phyloP scores from a whole-genome alignment of 2,113 vertebrate species.

The Laterallus jamaicensis region DNA sequence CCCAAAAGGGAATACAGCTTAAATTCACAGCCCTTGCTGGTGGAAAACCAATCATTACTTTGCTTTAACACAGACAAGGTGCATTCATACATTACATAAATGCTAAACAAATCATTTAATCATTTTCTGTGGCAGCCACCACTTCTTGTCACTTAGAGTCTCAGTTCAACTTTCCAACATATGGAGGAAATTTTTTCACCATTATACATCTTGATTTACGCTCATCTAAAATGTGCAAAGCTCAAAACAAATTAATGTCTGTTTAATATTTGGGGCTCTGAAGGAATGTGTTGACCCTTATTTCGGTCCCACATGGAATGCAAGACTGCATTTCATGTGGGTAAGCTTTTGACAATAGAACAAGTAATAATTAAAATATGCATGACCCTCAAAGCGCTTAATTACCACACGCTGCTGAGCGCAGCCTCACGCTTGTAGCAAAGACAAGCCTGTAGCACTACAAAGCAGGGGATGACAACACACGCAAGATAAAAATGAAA shows the following conservation, averaged over 20 bases:
- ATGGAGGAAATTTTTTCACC: background rate
- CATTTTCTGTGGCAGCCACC: constrained; percentile 6
- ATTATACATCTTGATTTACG: background rate
- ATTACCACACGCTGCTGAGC: constrained; percentile 1
- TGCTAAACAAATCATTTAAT: constrained; percentile 32
- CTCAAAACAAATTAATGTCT: constrained; percentile 11
- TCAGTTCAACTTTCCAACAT: background rate
- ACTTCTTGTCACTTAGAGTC: constrained; percentile 16
- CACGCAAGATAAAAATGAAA: constrained; percentile 26
- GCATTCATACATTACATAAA: constrained; percentile 1
- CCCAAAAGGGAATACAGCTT: constrained; percentile 55
- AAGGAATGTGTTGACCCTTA: background rate
- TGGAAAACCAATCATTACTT: constrained; percentile 56
- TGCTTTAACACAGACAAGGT: constrained; percentile 59
- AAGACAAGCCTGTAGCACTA: constrained; percentile 6
- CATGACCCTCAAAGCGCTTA: constrained; percentile 13
- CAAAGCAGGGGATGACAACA: constrained; percentile 30
- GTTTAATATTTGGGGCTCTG: constrained; percentile 18
- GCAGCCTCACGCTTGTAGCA: background rate
- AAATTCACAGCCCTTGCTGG: constrained; percentile 39
- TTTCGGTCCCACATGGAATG: background rate
- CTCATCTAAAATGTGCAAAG: background rate
- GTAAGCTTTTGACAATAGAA: constrained; percentile 16
- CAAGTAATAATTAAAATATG: constrained; percentile 48
- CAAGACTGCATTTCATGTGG: constrained; percentile 28